Evolutionary conservation across 2,113 vertebrate genomes (phyloP), one percentile per base, ranked within the genome.

Genomic region (Dipodomys ordii): DNA sequence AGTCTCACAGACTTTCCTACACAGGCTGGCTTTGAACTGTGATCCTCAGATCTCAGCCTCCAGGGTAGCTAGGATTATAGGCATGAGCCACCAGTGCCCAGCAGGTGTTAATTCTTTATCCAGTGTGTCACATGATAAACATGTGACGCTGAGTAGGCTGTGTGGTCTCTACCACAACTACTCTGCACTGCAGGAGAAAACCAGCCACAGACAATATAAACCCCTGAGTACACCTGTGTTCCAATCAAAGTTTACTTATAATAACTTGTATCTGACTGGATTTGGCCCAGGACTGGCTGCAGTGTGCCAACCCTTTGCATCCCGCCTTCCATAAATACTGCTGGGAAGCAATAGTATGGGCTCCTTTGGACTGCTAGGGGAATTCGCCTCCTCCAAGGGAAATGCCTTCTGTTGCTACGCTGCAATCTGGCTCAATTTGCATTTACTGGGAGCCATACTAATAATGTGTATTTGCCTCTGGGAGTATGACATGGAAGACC

Each of bases 211-310:
- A 35, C 44, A 92, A 39, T 39, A 39, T 39, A 39, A 39, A 39
- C 35, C 35, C 88, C 27, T 28, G 19, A 13, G 13, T 87, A 4
- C 74, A 35, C 35, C 46, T 68, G 16, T 7, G 7, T 79, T 83
- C 9, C 65, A 92, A 28, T 79, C 78, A 92, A 92, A 57, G 7
- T 68, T 90, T 74, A 90, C 82, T 86, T 88, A 91, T 7, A 87
- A 44, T 44, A 92, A 79, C 25, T 81, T 22, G 39, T 78, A 2
- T 69, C 60, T 64, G 46, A 22, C 46, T 90, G 16, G n/a, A 57
- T 90, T 46, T 90, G 92, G 53, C 32, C 49, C 25, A 39, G 2
- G 2, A 35, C 27, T 79, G 13, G 35, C 57, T 69, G 84, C 0
- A 30, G 46, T 74, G 46, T 78, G 49, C 82, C 76, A 49, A 62